A percentile compares a stretch with the other conserved stretches of the same genome.
Evolutionary conservation across 2,113 vertebrate genomes (phyloP).

Genomic region (Rhabdomys dilectus): DNA sequence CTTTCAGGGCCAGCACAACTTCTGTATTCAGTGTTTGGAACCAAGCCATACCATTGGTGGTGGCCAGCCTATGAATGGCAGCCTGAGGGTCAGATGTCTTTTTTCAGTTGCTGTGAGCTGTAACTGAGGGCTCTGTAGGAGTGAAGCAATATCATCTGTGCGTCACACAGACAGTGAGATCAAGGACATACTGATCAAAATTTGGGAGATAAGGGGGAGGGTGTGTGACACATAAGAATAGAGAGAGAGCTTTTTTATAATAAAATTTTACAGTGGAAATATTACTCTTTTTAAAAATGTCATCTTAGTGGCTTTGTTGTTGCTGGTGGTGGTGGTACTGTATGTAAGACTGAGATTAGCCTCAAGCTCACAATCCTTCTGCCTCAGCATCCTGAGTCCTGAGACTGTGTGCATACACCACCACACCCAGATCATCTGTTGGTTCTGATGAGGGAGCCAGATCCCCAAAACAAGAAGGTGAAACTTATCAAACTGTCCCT

Average conservation of each 20-base stretch:
- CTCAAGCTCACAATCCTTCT: background rate
- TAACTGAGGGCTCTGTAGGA: background rate
- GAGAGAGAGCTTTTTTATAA: background rate
- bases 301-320: background rate
- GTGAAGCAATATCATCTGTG: background rate
- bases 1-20: background rate
- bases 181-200: background rate
- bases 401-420: background rate
- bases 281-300: background rate
- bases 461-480: background rate
- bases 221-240: background rate
- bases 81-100: background rate
- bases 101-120: background rate
- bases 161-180: background rate
- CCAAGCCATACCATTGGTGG: background rate
- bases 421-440: background rate
- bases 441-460: constrained; percentile 13
- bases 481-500: background rate
- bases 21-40: background rate
- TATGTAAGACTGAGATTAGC: background rate
- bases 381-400: background rate
- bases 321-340: background rate
- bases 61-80: background rate
- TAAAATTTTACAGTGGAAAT: background rate
- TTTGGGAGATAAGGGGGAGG: background rate